A percentile compares a stretch with the other conserved stretches of the same genome.
Evolutionary conservation across 2,113 vertebrate genomes (phyloP).

Genomic region (Malurus elegans): DNA sequence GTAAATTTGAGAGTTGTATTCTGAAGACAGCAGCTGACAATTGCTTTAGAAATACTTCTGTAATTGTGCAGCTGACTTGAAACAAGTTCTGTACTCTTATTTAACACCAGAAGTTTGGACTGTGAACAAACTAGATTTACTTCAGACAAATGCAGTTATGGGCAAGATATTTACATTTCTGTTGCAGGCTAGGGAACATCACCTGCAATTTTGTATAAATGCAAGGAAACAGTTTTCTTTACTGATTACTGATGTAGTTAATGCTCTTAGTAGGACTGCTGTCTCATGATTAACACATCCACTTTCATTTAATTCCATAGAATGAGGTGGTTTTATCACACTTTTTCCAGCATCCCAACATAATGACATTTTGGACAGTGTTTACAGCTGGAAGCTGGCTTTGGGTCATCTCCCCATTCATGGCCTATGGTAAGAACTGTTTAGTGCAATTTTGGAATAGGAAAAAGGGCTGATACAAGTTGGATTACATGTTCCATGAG

Average conservation of each 20-base stretch:
- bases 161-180: background rate
- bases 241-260: background rate
- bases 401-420: conserved; percentile 94
- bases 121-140: background rate
- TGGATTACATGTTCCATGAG: background rate
- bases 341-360: conserved; percentile 88
- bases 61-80: background rate
- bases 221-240: background rate
- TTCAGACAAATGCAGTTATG: background rate
- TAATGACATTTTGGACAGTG: conserved; percentile 90
- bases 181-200: background rate
- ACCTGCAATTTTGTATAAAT: background rate
- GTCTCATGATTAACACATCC: background rate
- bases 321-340: conserved; percentile 89
- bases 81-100: background rate
- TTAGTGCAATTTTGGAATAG: background rate
- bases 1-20: background rate
- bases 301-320: conserved; percentile 73
- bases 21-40: background rate
- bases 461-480: background rate
- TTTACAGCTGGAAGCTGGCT: conserved; percentile 92
- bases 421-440: conserved; percentile 89
- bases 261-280: background rate
- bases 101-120: background rate
- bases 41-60: background rate